Evolutionary conservation across 2,797 vertebrate genomes (phyloP).

Genomic region (Danionella dracula): DNA sequence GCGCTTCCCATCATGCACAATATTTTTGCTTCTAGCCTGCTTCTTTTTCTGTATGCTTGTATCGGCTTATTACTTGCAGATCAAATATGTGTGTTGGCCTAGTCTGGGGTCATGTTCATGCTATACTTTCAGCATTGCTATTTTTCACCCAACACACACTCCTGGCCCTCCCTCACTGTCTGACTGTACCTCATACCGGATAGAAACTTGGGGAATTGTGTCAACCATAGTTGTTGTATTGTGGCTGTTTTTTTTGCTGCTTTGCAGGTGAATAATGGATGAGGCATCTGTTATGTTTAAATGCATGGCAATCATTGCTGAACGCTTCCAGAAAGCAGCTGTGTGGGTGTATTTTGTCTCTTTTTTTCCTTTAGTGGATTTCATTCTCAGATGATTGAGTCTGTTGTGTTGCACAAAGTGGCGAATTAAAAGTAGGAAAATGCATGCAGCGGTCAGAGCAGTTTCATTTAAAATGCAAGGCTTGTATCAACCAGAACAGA

Average conservation of each 20-base stretch:
- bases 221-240: constrained; percentile 41
- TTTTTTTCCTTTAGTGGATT: constrained; percentile 41
- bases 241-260: constrained; percentile 14
- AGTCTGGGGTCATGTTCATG: constrained; percentile 13
- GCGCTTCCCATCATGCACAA: not conserved
- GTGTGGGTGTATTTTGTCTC: constrained; percentile 10
- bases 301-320: constrained; percentile 55
- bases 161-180: constrained; percentile 4
- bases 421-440: constrained; percentile 25
- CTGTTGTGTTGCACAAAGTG: constrained; percentile 37
- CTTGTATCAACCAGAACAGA: not conserved
- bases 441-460: constrained; percentile 3
- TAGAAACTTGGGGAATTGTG: constrained; percentile 2
- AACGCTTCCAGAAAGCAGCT: constrained; percentile 34
- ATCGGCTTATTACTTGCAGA: constrained; percentile 17
- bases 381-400: constrained; percentile 48
- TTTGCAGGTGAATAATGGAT: constrained; percentile 68
- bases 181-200: constrained; percentile 20
- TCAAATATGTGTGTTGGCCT: constrained; percentile 20
- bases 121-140: not conserved
- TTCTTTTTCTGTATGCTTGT: not conserved
- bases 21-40: constrained; percentile 13
- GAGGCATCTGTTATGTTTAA: constrained; percentile 55
- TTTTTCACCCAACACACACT: not conserved
- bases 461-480: constrained; percentile 23